phyloP scores from a whole-genome alignment of 1,140 invertebrate species.

The Tachypleus tridentatus region DNA sequence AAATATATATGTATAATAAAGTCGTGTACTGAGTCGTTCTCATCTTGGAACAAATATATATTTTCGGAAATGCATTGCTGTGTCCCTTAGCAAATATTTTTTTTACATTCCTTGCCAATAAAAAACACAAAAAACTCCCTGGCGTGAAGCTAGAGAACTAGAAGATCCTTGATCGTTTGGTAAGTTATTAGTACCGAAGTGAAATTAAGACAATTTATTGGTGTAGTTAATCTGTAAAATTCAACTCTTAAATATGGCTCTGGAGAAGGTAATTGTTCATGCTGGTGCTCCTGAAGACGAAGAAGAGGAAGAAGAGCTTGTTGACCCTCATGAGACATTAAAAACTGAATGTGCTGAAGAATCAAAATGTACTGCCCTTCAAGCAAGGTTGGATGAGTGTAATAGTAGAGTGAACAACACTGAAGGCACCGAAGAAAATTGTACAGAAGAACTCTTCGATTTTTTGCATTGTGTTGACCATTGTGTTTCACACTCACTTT shows the following conservation, averaged over 20 bases:
- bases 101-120: too few species aligned
- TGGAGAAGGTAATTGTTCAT: not conserved
- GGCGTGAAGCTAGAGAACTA: too few species aligned
- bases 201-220: too few species aligned
- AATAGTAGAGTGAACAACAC: conserved; percentile 61
- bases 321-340: conserved; percentile 56
- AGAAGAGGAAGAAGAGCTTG: conserved; percentile 50
- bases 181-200: too few species aligned
- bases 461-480: conserved; percentile 79
- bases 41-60: too few species aligned
- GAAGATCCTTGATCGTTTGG: too few species aligned
- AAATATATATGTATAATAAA: too few species aligned
- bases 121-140: too few species aligned
- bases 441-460: conserved; percentile 77
- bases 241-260: not conserved
- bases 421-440: conserved; percentile 45
- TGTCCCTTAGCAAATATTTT: too few species aligned
- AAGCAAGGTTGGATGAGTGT: conserved; percentile 60
- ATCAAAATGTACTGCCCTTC: conserved; percentile 46
- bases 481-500: conserved; percentile 45
- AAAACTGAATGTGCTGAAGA: conserved; percentile 49
- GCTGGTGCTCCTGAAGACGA: not conserved
- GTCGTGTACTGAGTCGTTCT: too few species aligned
- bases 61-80: too few species aligned
- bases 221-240: too few species aligned